phyloP scores from a whole-genome alignment of 2,888 invertebrate genomes.

The Trissonchulus sp. region DNA sequence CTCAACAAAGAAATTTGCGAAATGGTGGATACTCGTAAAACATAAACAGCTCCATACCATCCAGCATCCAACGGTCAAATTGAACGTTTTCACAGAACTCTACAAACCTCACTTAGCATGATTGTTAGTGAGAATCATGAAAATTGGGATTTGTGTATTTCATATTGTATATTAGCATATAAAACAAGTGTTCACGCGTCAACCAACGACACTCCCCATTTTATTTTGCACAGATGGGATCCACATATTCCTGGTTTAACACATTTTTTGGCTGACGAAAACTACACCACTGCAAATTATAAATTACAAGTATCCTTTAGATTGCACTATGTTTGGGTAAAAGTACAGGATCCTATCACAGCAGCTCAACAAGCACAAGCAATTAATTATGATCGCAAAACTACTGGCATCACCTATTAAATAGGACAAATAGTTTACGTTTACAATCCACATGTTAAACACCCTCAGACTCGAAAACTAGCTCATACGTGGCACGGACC shows the following conservation, averaged over 20 bases:
- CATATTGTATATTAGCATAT: conserved; percentile 39
- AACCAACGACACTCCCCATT: conserved; percentile 37
- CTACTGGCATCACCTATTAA: neutral
- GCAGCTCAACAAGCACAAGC: neutral
- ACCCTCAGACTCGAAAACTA: neutral
- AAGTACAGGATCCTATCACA: neutral
- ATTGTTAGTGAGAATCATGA: conserved; percentile 37
- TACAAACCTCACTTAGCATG: conserved; percentile 37
- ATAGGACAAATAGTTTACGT: neutral
- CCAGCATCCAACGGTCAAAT: conserved; percentile 36
- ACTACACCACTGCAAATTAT: neutral
- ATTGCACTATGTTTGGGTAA: neutral
- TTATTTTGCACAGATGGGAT: conserved; percentile 33
- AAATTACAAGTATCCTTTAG: neutral
- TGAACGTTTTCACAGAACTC: conserved; percentile 40
- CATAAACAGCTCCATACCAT: conserved; percentile 33
- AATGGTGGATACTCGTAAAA: conserved; percentile 29
- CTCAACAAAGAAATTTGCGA: conserved; percentile 31
- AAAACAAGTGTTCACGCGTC: conserved; percentile 35
- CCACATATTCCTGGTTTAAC: conserved; percentile 24
- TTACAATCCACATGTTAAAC: neutral
- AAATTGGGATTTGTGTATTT: conserved; percentile 42
- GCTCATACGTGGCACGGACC: neutral
- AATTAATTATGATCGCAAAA: neutral
- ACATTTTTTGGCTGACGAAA: neutral